Conservation (phyloP, 2,113 vertebrate genomes). For the Maylandia zebra region DNA sequence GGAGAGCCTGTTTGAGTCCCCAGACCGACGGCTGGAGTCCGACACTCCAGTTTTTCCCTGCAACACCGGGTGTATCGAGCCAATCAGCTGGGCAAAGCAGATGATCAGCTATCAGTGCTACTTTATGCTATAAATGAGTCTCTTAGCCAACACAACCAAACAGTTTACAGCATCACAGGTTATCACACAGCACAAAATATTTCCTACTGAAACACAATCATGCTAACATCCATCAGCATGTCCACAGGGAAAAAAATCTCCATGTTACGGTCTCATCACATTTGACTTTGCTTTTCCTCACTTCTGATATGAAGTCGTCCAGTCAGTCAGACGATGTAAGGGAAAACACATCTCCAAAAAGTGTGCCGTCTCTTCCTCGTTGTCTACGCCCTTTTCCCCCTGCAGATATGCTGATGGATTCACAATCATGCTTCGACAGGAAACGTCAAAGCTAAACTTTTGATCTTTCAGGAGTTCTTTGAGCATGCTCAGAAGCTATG, state of each 20-base stretch:
- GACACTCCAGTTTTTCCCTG: background rate
- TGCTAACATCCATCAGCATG: background rate
- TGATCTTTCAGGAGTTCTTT: constrained; percentile 64
- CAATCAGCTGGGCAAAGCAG: background rate
- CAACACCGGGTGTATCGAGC: background rate
- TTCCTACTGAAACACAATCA: background rate
- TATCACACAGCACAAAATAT: background rate
- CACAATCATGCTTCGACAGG: background rate
- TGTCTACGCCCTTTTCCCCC: background rate
- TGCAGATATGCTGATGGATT: background rate
- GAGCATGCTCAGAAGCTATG: constrained; percentile 68
- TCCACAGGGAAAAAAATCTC: background rate
- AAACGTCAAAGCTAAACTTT: background rate
- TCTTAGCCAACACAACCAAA: background rate
- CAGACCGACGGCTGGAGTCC: background rate
- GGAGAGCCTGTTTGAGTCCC: background rate
- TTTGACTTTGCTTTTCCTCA: background rate
- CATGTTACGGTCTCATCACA: background rate
- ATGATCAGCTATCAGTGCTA: background rate
- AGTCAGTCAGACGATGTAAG: background rate
- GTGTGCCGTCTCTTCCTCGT: background rate
- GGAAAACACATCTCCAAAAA: background rate
- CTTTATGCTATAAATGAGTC: background rate
- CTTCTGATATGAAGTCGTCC: background rate
- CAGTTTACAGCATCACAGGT: background rate